phyloP scores from a whole-genome alignment of 2,888 invertebrate species.

The Agrochola lota region DNA sequence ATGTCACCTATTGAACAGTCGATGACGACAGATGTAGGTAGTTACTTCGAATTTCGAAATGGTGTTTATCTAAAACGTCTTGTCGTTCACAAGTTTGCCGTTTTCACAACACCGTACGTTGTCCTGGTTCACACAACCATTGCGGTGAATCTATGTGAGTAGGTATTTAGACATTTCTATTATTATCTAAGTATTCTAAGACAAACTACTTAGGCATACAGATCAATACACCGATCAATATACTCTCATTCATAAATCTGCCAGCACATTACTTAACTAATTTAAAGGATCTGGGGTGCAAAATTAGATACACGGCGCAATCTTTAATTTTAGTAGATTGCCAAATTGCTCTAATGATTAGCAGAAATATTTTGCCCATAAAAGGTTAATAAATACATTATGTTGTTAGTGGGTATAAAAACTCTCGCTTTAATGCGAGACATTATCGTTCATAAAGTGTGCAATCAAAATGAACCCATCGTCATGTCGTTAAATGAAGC shows the following conservation, averaged over 20 bases:
- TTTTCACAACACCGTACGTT: constrained; percentile 78
- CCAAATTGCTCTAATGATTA: constrained; percentile 16
- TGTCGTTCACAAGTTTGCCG: constrained; percentile 77
- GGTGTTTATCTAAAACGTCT: constrained; percentile 78
- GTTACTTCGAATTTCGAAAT: constrained; percentile 79
- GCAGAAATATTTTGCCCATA: constrained; percentile 33
- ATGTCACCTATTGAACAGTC: constrained; percentile 72
- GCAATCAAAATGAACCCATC: constrained; percentile 81
- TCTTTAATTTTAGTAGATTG: constrained; percentile 3
- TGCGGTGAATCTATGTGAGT: constrained; percentile 62
- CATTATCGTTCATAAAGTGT: constrained; percentile 73
- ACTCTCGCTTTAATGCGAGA: constrained; percentile 78
- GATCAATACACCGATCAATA: constrained; percentile 16
- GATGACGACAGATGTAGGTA: constrained; percentile 77
- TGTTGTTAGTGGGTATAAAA: constrained; percentile 57
- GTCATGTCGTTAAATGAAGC: constrained; percentile 83
- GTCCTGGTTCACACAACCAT: constrained; percentile 78
- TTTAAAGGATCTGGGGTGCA: not conserved
- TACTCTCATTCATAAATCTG: constrained; percentile 2
- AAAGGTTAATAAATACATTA: constrained; percentile 48
- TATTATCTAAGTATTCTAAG: constrained; percentile 21
- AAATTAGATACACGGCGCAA: not conserved
- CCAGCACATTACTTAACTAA: not conserved
- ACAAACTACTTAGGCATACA: not conserved
- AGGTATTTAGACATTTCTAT: constrained; percentile 38